Conservation (phyloP, 2,888 invertebrate genomes). For the Tryphoninae sp. region DNA sequence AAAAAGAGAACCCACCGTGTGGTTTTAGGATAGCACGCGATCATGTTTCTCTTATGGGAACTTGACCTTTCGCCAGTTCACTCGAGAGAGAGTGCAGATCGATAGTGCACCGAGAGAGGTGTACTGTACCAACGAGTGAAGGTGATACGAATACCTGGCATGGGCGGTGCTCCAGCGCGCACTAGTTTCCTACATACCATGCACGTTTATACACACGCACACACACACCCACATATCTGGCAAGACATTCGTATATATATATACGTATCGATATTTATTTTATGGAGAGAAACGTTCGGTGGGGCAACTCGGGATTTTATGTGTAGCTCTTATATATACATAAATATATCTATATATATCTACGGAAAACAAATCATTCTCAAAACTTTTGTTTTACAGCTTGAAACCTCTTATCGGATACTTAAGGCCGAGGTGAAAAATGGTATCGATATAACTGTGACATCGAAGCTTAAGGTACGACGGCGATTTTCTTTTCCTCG, state of each 20-base stretch:
- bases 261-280: slow-evolving; percentile 26
- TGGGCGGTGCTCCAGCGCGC: slow-evolving; percentile 52
- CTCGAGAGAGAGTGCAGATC: slow-evolving; percentile 56
- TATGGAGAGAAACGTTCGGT: slow-evolving; percentile 23
- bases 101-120: slow-evolving; percentile 57
- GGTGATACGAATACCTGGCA: slow-evolving; percentile 61
- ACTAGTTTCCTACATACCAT: slow-evolving; percentile 36
- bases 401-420: slow-evolving; percentile 25
- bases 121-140: slow-evolving; percentile 56
- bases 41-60: slow-evolving; percentile 67
- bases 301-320: slow-evolving; percentile 29
- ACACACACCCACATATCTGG: slow-evolving; percentile 4
- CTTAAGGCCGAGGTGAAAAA: slow-evolving; percentile 20
- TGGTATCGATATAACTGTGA: background rate
- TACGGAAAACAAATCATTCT: slow-evolving; percentile 35
- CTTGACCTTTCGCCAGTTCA: slow-evolving; percentile 66
- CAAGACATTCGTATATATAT: slow-evolving; percentile 10
- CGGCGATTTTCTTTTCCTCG: background rate
- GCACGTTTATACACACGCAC: background rate
- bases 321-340: slow-evolving; percentile 8
- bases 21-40: slow-evolving; percentile 61
- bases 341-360: background rate
- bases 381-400: slow-evolving; percentile 1
- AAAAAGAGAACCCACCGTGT: slow-evolving; percentile 33
- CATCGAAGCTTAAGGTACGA: background rate